Percentiles rank a stretch among this genome's conserved stretches.
Conservation (phyloP, 2,113 vertebrate genomes). For the Cynopterus brachyotis region DNA sequence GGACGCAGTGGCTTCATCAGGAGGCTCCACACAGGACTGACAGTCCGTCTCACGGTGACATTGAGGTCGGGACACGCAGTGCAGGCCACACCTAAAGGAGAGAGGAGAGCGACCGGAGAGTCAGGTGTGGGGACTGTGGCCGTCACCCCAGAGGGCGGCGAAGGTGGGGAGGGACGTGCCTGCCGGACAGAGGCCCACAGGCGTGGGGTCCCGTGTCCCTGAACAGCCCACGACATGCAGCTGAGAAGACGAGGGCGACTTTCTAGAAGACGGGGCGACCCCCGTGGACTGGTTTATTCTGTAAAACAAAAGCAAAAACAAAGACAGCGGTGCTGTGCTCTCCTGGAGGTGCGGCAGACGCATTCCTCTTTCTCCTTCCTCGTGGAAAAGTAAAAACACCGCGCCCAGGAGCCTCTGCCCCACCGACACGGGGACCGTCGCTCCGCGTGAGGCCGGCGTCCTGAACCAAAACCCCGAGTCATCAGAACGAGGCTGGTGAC, state of each 20-base stretch:
- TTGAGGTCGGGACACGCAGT: not conserved
- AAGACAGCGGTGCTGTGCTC: not conserved
- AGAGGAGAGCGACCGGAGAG: accelerated
- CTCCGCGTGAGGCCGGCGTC: no score
- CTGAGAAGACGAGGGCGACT: accelerated
- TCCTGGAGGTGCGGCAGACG: not conserved
- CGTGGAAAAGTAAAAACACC: not conserved
- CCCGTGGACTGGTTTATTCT: not conserved
- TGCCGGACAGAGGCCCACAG: no score
- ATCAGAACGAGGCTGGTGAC: not conserved
- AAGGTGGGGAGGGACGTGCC: not conserved
- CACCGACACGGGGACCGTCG: accelerated
- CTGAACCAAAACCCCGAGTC: no score
- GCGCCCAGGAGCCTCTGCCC: accelerated
- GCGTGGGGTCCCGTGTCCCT: not conserved
- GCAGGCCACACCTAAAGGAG: accelerated
- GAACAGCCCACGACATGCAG: accelerated
- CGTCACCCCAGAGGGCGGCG: accelerated
- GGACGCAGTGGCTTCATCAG: accelerated
- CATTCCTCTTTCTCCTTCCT: accelerated
- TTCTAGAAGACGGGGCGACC: accelerated
- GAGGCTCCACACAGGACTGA: not conserved
- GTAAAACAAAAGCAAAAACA: not conserved
- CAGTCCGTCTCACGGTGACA: accelerated
- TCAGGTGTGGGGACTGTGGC: not conserved